Evolutionary conservation across 2,113 vertebrate genomes (phyloP).

Genomic region (Camelus bactrianus): DNA sequence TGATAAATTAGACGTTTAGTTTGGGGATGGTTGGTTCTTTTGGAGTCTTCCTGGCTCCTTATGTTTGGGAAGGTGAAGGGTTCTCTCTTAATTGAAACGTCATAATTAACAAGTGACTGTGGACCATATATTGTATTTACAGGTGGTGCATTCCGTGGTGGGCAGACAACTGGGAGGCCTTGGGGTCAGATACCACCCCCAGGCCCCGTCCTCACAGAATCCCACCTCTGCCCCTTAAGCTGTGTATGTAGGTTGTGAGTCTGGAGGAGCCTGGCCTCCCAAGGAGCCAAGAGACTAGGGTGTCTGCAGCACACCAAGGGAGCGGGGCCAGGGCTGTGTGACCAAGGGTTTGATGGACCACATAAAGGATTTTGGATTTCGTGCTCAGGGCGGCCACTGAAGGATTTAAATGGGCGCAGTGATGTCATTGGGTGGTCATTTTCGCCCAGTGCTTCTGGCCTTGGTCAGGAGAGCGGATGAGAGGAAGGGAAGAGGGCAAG

Average conservation of each 20-base stretch:
- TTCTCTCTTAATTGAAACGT: neutral
- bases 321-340: rapidly evolving
- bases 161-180: neutral
- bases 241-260: neutral
- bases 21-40: neutral
- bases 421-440: neutral
- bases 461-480: neutral
- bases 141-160: neutral
- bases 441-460: neutral
- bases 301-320: neutral
- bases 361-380: neutral
- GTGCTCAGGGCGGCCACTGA: neutral
- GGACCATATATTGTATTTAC: neutral
- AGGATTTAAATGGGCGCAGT: neutral
- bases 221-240: neutral
- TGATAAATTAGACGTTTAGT: neutral
- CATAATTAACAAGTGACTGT: neutral
- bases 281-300: neutral
- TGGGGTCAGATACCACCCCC: neutral
- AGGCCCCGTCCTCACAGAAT: neutral
- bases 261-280: neutral
- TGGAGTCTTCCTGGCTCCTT: neutral
- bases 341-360: neutral
- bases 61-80: neutral
- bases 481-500: neutral